A percentile compares a stretch with the other conserved stretches of the same genome.
These are phyloP conservation scores for cat (Felis catus) DNA, from an alignment of 2,113 vertebrate genomes.

Conservation along the genomic window DNA sequence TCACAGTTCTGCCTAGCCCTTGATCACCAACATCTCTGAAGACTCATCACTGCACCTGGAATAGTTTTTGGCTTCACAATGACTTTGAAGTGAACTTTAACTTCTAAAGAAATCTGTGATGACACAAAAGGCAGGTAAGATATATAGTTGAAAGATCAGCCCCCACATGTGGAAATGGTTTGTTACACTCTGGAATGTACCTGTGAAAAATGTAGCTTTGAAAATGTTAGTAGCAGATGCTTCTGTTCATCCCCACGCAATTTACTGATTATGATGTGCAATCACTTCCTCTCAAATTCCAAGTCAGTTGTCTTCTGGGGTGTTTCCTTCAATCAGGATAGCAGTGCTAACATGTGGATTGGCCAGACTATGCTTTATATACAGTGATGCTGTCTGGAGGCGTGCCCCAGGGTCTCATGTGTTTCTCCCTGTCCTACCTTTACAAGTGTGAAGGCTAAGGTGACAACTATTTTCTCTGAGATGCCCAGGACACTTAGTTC, in stretches of 20 bases:
- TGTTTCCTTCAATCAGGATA: neutral
- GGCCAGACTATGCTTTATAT: neutral
- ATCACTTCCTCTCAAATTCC: neutral
- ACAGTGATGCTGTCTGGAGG: neutral
- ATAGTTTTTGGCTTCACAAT: slow-evolving; percentile 19
- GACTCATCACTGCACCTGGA: slow-evolving; percentile 44
- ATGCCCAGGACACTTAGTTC: neutral
- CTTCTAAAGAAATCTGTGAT: slow-evolving; percentile 64
- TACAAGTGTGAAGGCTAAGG: neutral
- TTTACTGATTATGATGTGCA: neutral
- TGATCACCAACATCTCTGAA: neutral
- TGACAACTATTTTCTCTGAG: neutral
- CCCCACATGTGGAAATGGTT: slow-evolving; percentile 66
- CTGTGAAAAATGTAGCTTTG: slow-evolving; percentile 61
- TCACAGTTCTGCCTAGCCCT: neutral
- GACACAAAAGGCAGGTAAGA: slow-evolving; percentile 64
- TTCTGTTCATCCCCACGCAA: neutral
- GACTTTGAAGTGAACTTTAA: slow-evolving; percentile 75
- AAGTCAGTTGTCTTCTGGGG: neutral
- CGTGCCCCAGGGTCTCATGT: rapidly evolving
- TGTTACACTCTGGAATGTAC: slow-evolving; percentile 62
- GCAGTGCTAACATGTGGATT: neutral
- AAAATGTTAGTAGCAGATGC: slow-evolving; percentile 66
- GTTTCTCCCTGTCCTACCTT: neutral
- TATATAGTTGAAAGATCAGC: neutral